Evolutionary conservation across 2,888 invertebrate genomes (phyloP), one percentile per base, ranked within the genome.

Genomic region (Macropis europaea): DNA sequence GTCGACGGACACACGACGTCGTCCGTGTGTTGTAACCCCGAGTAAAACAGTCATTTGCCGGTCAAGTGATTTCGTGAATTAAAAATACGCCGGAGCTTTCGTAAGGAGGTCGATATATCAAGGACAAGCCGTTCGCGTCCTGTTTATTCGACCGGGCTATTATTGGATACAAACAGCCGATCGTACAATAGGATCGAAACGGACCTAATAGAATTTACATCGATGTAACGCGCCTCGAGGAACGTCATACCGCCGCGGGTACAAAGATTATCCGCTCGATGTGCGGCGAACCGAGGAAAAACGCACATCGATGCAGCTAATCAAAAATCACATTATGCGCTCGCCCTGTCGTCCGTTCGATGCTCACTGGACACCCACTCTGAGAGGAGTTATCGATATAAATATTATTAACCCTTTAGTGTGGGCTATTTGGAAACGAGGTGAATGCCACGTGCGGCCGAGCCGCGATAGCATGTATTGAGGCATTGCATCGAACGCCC

Each of bases 31-130:
- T 30, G 62, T 52, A 42, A 72, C 42, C 22, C n/a, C 53, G 48
- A 22, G 67, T n/a, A 40, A 62, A 70, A 62, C 40, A 28, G 43
- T 67, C 22, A 54, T 70, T 69, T 38, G 42, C 30, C 63, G 69
- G 63, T 63, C 70, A 63, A 70, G 62, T 68, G 68, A 74, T 73
- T 74, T 73, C 62, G 73, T 9, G 74, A 72, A 74, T 73, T 74
- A 74, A 74, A 74, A 74, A 74, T 74, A 74, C 63, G 72, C 56
- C 17, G 26, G 62, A 43, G 66, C 57, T 74, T 76, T 74, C 74
- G 76, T 73, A 73, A 73, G 69, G 64, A 73, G 75, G 69, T 63
- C 73, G 73, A 73, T 73, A 69, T 56, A 69, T 68, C 68, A 73
- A 73, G 74, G 74, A 62, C 73, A 60, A 66, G 64, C 61, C 61